These are phyloP conservation scores for Distichodus sexfasciatus DNA, from an alignment of 2,797 vertebrate species.

Conservation along the genomic window DNA sequence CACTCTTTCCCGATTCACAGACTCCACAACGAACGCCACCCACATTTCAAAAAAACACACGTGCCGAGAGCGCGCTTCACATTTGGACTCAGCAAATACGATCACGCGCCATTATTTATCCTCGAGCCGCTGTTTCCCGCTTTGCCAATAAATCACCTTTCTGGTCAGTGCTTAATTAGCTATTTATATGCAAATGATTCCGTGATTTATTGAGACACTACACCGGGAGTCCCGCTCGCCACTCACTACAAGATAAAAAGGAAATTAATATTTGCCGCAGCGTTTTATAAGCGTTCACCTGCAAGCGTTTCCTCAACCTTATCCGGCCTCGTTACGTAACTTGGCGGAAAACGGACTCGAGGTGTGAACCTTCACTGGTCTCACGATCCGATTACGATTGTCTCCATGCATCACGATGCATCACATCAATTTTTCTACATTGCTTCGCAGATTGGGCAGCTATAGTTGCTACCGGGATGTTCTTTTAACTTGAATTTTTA, in stretches of 20 bases:
- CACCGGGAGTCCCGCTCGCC: conserved; percentile 37
- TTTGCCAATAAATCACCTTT: conserved; percentile 54
- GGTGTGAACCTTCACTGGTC: too few species aligned
- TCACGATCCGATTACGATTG: too few species aligned
- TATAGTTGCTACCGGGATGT: too few species aligned
- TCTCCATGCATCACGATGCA: too few species aligned
- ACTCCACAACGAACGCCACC: conserved; percentile 10
- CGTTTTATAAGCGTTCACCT: conserved; percentile 45
- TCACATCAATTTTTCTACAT: too few species aligned
- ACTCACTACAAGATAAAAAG: conserved; percentile 42
- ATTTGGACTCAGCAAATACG: conserved; percentile 29
- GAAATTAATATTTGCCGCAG: conserved; percentile 38
- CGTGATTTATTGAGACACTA: conserved; percentile 53
- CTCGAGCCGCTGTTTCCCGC: conserved; percentile 46
- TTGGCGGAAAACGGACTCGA: too few species aligned
- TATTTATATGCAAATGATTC: conserved; percentile 63
- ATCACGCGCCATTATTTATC: conserved; percentile 52
- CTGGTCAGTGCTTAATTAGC: conserved; percentile 57
- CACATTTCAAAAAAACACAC: conserved; percentile 4
- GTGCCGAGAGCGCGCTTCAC: conserved; percentile 20
- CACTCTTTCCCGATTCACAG: neutral
- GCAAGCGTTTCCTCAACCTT: conserved; percentile 38
- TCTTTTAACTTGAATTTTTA: too few species aligned
- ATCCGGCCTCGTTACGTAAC: conserved; percentile 42
- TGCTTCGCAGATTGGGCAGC: too few species aligned